Conservation (phyloP, 2,888 invertebrate genomes). For the Lasioglossum morio region DNA sequence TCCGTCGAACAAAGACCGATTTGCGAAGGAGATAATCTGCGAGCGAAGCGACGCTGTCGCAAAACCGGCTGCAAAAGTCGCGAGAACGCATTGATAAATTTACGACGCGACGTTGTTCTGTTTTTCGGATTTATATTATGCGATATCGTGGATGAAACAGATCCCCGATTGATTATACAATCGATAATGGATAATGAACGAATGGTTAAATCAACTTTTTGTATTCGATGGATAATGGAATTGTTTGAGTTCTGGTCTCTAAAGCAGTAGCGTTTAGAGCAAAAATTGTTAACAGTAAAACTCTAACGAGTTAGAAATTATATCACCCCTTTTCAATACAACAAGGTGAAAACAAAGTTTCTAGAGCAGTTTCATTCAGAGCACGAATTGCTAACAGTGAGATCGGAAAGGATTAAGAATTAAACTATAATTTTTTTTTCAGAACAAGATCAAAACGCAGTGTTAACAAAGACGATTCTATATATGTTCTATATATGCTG, state of each 20-base stretch:
- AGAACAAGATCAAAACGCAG: not conserved
- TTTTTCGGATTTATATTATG: not conserved
- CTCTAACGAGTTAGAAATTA: not conserved
- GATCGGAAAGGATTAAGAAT: too few relatives aligned
- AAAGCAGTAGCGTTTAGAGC: not conserved
- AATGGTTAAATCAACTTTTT: not conserved
- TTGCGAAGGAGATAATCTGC: not conserved
- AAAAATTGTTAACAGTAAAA: not conserved
- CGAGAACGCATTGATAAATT: not conserved
- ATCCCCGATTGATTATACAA: not conserved
- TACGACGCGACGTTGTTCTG: not conserved
- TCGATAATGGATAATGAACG: not conserved
- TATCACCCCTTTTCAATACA: too few relatives aligned
- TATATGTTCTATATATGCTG: too few relatives aligned
- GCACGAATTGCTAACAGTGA: too few relatives aligned
- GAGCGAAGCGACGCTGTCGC: not conserved
- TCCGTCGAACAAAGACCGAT: conserved; percentile 10
- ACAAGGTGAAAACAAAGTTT: not conserved
- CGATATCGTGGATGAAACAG: not conserved
- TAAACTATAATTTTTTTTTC: too few relatives aligned
- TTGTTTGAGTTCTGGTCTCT: not conserved
- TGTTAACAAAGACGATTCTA: not conserved
- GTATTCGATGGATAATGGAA: not conserved
- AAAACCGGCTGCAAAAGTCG: not conserved
- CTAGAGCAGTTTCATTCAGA: too few relatives aligned